Evolutionary conservation across 2,888 invertebrate species (phyloP), one percentile per base, ranked within the genome.

Genomic region (Drosophila mimetica): DNA sequence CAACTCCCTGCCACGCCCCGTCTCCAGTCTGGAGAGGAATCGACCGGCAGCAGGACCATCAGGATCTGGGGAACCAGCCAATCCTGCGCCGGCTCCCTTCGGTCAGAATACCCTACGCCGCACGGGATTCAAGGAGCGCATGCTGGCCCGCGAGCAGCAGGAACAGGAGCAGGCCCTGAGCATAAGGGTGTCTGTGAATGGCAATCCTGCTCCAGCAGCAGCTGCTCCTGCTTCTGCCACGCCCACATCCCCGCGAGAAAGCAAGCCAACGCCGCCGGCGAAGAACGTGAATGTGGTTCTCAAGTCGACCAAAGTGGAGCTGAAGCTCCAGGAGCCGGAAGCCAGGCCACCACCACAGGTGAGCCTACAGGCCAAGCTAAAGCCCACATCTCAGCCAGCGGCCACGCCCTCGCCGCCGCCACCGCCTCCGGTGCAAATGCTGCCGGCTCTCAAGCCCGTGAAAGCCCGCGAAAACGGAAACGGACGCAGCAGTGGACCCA

Each of bases 31-130:
- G 36, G 75, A 71, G 52, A 57, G 71, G n/a, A 50, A 42, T 39
- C 55, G 9, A 18, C 52, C 25, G 1, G 25, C 7, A 25, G 1
- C 22, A 3, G 22, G 22, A 3, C 3, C 22, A 3, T 0, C 22
- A 2, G 22, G 5, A 22, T 6, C 22, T 22, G 22, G 5, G 3
- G 36, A 63, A 25, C 25, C 25, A 22, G 5, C 42, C 2, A 14
- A 48, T 30, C 52, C 67, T 77, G 16, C 89, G 88, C 37, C 74
- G 2, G 86, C 78, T 7, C 79, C 86, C 3, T 93, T 93, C 80
- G 92, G 93, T 0, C 93, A 93, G 74, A 90, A 89, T 9, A 92
- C 92, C 2, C 79, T 93, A 59, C 90, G 93, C n/a, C 90, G 92
- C 69, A 93, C 93, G 0, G 93, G 93, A 6, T 83, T 91, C 22